These are phyloP conservation scores for Diadegma fenestrale DNA, from an alignment of 2,888 invertebrate genomes.

Conservation along the genomic window DNA sequence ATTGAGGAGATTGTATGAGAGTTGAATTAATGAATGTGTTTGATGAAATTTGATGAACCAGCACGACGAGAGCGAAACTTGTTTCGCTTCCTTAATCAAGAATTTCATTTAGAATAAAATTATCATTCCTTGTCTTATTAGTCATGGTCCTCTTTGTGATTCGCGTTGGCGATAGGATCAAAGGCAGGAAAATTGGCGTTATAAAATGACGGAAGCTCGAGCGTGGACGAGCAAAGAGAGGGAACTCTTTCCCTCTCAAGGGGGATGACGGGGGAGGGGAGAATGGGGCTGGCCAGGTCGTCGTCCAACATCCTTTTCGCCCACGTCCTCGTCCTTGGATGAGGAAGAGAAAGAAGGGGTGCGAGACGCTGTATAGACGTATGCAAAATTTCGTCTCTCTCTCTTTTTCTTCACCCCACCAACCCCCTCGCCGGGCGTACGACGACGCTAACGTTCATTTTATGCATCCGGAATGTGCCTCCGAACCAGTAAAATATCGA, in stretches of 20 bases:
- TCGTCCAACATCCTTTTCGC: constrained; percentile 47
- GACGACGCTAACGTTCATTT: constrained; percentile 80
- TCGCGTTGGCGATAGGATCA: constrained; percentile 52
- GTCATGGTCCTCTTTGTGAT: constrained; percentile 3
- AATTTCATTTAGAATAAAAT: constrained; percentile 30
- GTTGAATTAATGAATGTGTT: constrained; percentile 1
- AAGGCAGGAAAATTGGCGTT: constrained; percentile 67
- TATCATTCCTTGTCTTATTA: constrained; percentile 28
- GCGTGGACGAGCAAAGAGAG: constrained; percentile 30
- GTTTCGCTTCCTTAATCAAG: not conserved
- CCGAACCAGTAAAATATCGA: constrained; percentile 81
- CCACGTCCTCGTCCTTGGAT: constrained; percentile 31
- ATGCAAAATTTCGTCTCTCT: constrained; percentile 77
- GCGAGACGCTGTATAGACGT: constrained; percentile 61
- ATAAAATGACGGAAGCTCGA: constrained; percentile 67
- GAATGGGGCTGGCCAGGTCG: constrained; percentile 53
- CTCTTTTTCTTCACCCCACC: constrained; percentile 37
- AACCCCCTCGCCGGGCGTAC: constrained; percentile 51
- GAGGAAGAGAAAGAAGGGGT: not conserved
- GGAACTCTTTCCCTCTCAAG: too few relatives aligned
- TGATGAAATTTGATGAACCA: not conserved
- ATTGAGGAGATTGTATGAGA: too few relatives aligned
- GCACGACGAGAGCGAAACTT: not conserved
- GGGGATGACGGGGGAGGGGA: too few relatives aligned
- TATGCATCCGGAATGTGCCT: constrained; percentile 81